These are phyloP conservation scores for Apodemus sylvaticus DNA, from an alignment of 2,113 vertebrate genomes.

Conservation along the genomic window DNA sequence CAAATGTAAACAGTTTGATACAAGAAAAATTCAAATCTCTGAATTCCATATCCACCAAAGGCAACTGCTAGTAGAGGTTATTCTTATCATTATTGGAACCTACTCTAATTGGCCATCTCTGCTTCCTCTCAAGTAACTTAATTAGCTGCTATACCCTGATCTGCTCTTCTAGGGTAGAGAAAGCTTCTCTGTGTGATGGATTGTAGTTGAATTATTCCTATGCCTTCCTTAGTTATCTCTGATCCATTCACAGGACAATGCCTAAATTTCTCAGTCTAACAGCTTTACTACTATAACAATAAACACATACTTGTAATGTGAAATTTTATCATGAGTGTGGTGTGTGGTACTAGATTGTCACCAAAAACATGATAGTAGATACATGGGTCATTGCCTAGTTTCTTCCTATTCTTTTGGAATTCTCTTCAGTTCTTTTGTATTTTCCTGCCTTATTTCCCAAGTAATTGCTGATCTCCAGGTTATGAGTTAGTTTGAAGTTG, in stretches of 20 bases:
- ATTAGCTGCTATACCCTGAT: too few species aligned
- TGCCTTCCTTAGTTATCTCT: background rate
- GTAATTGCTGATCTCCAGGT: background rate
- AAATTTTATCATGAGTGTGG: background rate
- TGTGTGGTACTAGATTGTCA: background rate
- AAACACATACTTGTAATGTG: background rate
- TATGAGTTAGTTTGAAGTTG: background rate
- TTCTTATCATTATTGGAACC: background rate
- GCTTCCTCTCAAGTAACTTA: background rate
- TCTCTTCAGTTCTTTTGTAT: background rate
- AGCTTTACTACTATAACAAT: background rate
- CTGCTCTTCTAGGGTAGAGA: background rate
- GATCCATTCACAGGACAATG: background rate
- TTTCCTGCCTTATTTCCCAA: background rate
- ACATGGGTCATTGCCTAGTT: background rate
- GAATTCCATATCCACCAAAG: background rate
- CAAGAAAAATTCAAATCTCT: background rate
- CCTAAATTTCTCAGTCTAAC: background rate
- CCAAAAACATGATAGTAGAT: background rate
- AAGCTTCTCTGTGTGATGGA: background rate
- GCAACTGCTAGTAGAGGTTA: background rate
- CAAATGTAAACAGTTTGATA: background rate
- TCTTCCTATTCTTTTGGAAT: background rate
- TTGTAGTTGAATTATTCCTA: background rate
- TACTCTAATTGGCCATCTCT: too few species aligned